Evolutionary conservation across 2,888 invertebrate genomes (phyloP), one percentile per base, ranked within the genome.

Genomic region (Linyphia triangularis): DNA sequence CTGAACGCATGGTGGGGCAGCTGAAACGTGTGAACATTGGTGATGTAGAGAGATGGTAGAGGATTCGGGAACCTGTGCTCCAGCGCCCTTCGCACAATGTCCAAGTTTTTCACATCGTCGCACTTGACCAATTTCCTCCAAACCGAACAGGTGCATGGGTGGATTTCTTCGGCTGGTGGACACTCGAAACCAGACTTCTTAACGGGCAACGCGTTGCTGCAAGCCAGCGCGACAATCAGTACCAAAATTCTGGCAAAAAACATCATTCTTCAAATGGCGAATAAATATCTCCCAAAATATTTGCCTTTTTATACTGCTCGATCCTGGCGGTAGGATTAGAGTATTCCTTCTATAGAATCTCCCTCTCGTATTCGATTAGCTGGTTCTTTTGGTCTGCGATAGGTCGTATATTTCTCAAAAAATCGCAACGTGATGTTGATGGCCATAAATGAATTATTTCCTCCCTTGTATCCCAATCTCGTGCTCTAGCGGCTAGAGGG

Each of bases 351-450:
- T 86, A 86, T 86, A 79, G 79, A 79, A 61, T 78, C 24, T 22
- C 78, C 85, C 19, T 61, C 69, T 1, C 77, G 57, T 33, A 77
- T 78, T 22, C 30, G 65, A 19, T 85, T 70, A 40, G 78, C 85
- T 24, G 86, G 86, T 43, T 86, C 86, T 65, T 79, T 86, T 16
- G 86, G 72, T 43, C 73, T 79, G n/a, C 73, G 70, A 33, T 73
- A 86, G 10, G 75, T 73, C 63, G 81, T 79, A 63, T 86, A 86
- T 65, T 72, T 86, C 57, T 79, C 67, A 24, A 57, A 37, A 72
- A 86, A 81, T 43, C 86, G 70, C 22, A 75, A 72, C 28, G 22
- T 16, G 30, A 24, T 51, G 65, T 28, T 24, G 63, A 51, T 26
- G 72, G 79, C 86, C 86, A 86, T 86, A 86, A 63, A 85, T 85